Conservation (phyloP, 2,797 vertebrate species). For the Pteropus rufus region DNA sequence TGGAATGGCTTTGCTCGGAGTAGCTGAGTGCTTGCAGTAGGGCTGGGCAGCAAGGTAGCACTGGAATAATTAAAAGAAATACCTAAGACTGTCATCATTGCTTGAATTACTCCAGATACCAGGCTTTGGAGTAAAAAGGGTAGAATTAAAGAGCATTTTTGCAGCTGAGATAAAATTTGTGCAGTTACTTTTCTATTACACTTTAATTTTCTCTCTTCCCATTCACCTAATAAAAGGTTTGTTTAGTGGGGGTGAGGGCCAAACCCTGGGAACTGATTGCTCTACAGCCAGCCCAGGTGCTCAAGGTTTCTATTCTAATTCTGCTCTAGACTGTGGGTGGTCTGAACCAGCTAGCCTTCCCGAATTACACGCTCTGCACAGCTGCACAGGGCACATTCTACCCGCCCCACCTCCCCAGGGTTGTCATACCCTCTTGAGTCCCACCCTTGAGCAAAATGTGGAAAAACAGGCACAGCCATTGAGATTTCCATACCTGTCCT, state of each 20-base stretch:
- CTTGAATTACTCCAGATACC: slow-evolving; percentile 80
- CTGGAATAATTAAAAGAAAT: slow-evolving; percentile 85
- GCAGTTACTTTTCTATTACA: slow-evolving; percentile 77
- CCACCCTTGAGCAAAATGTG: background rate
- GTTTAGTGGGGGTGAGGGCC: background rate
- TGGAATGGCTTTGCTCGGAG: slow-evolving; percentile 88
- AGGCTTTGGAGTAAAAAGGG: slow-evolving; percentile 75
- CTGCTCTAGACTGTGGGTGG: slow-evolving; percentile 35
- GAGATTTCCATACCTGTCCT: background rate
- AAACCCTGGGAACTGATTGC: background rate
- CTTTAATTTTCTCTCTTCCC: slow-evolving; percentile 75
- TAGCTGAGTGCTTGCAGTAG: slow-evolving; percentile 82
- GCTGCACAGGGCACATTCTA: background rate
- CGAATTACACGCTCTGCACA: background rate
- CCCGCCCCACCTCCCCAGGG: background rate
- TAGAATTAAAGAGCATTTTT: slow-evolving; percentile 80
- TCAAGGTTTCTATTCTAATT: background rate
- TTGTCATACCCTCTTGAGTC: background rate
- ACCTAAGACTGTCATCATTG: slow-evolving; percentile 75
- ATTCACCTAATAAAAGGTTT: slow-evolving; percentile 74
- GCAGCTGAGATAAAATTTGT: slow-evolving; percentile 78
- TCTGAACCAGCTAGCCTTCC: background rate
- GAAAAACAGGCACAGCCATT: background rate
- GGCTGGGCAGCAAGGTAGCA: slow-evolving; percentile 78
- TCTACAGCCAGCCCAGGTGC: slow-evolving; percentile 31